Percentiles rank a stretch among this genome's conserved stretches.
phyloP scores from a whole-genome alignment of 2,797 vertebrate species.

The Tympanoctomys barrerae region DNA sequence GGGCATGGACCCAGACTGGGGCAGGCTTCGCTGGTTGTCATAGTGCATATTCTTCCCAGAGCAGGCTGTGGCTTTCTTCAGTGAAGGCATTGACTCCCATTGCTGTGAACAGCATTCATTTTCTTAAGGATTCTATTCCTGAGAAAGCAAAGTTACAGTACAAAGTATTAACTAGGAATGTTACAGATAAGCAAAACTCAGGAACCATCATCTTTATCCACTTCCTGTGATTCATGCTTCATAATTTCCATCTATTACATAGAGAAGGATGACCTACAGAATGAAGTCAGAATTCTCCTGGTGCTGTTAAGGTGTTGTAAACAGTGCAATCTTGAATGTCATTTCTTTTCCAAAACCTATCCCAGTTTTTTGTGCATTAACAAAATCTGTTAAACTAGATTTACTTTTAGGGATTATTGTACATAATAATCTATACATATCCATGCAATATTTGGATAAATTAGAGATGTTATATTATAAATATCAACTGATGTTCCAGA shows the following conservation, averaged over 20 bases:
- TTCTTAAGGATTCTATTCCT: slow-evolving; percentile 39
- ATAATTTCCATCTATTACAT: neutral
- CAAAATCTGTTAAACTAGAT: neutral
- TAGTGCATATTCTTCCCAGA: neutral
- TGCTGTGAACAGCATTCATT: slow-evolving; percentile 29
- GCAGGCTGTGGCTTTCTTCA: neutral
- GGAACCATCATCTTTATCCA: neutral
- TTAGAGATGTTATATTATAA: slow-evolving; percentile 1
- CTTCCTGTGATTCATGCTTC: neutral
- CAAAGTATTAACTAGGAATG: slow-evolving; percentile 25
- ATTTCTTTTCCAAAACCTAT: neutral
- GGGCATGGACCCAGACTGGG: too few relatives aligned
- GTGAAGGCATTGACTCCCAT: neutral
- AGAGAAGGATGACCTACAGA: neutral
- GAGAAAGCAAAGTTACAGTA: neutral
- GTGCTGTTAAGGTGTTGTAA: neutral
- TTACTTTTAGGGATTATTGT: slow-evolving; percentile 11
- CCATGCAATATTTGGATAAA: slow-evolving; percentile 27
- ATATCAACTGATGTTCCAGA: neutral
- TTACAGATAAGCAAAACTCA: neutral
- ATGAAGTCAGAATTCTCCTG: neutral
- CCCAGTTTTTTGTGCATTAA: neutral
- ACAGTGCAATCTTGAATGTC: neutral
- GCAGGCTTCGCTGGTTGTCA: neutral
- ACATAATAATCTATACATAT: neutral